phyloP scores from a whole-genome alignment of 2,888 invertebrate genomes.

The Empis stercorea region DNA sequence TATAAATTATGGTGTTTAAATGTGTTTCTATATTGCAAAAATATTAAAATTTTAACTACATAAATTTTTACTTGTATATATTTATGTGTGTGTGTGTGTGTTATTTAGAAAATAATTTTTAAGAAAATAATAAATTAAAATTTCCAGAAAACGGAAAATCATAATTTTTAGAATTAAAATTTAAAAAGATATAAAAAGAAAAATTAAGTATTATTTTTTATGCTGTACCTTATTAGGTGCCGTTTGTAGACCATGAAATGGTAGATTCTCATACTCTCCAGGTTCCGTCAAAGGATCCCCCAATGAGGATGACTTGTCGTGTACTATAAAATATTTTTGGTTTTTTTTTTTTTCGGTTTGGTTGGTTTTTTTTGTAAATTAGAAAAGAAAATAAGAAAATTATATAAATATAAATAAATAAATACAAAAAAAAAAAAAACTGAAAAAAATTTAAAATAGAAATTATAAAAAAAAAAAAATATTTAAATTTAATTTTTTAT shows the following conservation, averaged over 20 bases:
- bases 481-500: background rate
- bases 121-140: no score
- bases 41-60: no score
- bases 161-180: no score
- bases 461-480: slow-evolving; percentile 5
- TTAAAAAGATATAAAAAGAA: background rate
- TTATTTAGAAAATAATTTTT: no score
- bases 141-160: no score
- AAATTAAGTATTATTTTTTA: background rate
- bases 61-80: no score
- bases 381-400: slow-evolving; percentile 1
- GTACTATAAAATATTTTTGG: slow-evolving; percentile 24
- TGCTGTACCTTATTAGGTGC: slow-evolving; percentile 74
- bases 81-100: no score
- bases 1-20: no score
- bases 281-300: slow-evolving; percentile 64
- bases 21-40: no score
- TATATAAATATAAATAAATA: no score
- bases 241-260: slow-evolving; percentile 88
- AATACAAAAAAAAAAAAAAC: no score
- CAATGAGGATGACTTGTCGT: slow-evolving; percentile 38
- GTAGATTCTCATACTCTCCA: slow-evolving; percentile 87
- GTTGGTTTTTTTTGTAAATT: slow-evolving; percentile 7
- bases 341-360: slow-evolving; percentile 11
- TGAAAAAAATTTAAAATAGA: slow-evolving; percentile 4